Conservation (phyloP, 2,113 vertebrate genomes). For the Ornithorhynchus anatinus region DNA sequence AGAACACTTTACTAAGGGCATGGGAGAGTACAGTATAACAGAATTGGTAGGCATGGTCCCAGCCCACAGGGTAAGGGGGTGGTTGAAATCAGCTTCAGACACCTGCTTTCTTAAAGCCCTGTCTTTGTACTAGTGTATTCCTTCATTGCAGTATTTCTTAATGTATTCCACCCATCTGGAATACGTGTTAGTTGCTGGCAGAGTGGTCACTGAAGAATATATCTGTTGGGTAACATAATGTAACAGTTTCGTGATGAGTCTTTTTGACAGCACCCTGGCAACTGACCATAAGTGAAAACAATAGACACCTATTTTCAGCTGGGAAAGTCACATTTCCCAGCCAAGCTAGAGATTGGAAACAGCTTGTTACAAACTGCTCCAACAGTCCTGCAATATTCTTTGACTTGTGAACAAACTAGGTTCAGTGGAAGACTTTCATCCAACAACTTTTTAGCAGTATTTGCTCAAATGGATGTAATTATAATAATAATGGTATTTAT, state of each 20-base stretch:
- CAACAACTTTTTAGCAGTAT: background rate
- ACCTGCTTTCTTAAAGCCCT: background rate
- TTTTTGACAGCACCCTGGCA: conserved; percentile 32
- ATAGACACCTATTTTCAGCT: conserved; percentile 43
- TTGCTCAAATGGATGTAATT: background rate
- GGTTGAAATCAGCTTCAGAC: background rate
- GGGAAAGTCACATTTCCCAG: conserved; percentile 44
- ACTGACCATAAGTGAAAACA: conserved; percentile 35
- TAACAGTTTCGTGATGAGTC: background rate
- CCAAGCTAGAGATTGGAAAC: conserved; percentile 14
- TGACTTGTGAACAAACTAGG: background rate
- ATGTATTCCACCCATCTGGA: background rate
- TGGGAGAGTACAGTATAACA: too few species aligned
- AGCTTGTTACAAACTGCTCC: background rate
- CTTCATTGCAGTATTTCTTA: background rate
- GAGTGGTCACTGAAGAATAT: background rate
- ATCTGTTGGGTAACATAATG: background rate
- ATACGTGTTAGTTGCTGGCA: background rate
- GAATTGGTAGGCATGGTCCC: too few species aligned
- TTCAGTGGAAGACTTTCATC: background rate
- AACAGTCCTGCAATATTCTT: background rate
- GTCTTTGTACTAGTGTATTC: background rate
- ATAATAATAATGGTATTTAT: too few species aligned
- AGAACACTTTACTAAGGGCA: too few species aligned
- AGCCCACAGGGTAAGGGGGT: background rate